Base-by-base conservation (phyloP, 23 tunicate species). In the Styela clava region DNA sequence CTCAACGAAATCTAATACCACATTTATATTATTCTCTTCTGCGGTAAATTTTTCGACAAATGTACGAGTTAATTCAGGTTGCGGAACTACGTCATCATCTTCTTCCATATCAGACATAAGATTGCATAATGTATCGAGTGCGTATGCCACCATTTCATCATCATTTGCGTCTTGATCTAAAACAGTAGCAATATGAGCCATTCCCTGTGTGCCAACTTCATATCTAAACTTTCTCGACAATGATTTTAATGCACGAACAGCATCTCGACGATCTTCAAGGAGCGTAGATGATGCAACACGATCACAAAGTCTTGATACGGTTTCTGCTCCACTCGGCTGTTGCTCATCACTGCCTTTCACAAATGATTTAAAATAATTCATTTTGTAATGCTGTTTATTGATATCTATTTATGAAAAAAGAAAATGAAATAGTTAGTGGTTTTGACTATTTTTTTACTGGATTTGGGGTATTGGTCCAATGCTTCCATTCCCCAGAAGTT, bases 251-350 rank as follows among this genome's bases (percentile, higher is more conserved):
- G 96, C 99, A 12, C 99, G 37, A 33, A 95, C 96, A 9, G 99
- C 90, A 81, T 95, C 95, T 35, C 99, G 63, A 29, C 99, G 62
- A 74, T 95, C 99, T 27, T 95, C 99, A 19, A 95, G 88, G 19
- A 95, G 78, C 32, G 99, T 95, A 16, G 99, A 87, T 16, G 99
- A 95, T 22, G 96, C 82, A 22, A 95, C 86, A 61, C 99, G 62
- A 34, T 87, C 85, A 62, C 96, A 95, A 25, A 95, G 69, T 78
- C 91, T 69, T 33, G 86, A 64, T 86, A 87, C 97, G 7, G 86
- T 92, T 83, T 92, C 97, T 37, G 92, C 85, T 63, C 92, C 97
- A 52, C 83, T 35, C 9, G 97, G 91, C 22, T 73, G 69, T 33
- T 83, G 73, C 52, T 92, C 97, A 64, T 92, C 97, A 74, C 79